phyloP scores from a whole-genome alignment of 2,888 invertebrate genomes.

The Polyommatus icarus region DNA sequence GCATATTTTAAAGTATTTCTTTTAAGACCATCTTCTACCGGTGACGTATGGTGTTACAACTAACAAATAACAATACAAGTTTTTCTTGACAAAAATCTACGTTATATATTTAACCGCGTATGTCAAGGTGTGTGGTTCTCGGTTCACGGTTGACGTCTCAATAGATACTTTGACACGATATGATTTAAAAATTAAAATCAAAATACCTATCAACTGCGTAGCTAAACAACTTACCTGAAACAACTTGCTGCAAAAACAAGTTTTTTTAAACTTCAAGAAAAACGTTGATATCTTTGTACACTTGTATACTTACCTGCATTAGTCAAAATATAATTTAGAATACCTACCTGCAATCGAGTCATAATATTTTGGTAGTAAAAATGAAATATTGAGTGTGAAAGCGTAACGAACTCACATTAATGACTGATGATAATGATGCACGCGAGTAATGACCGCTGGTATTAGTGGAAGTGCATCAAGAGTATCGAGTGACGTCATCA shows the following conservation, averaged over 20 bases:
- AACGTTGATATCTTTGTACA: too few species aligned
- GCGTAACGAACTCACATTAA: not conserved
- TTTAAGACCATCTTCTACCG: not conserved
- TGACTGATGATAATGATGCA: constrained; percentile 17
- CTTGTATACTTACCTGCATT: too few species aligned
- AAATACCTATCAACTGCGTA: too few species aligned
- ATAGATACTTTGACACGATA: not conserved
- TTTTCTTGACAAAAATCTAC: not conserved
- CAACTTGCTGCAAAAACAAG: too few species aligned
- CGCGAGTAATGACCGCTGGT: not conserved
- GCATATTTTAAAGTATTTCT: too few species aligned
- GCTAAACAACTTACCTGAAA: too few species aligned
- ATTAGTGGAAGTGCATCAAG: constrained; percentile 15
- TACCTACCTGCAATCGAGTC: not conserved
- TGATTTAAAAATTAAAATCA: not conserved
- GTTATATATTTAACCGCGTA: not conserved
- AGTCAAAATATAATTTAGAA: not conserved
- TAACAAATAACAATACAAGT: not conserved
- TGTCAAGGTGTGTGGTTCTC: not conserved
- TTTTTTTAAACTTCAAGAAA: too few species aligned
- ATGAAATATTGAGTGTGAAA: not conserved
- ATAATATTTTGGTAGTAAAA: not conserved
- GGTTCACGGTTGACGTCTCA: not conserved
- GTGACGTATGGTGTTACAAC: not conserved
- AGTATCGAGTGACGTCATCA: constrained; percentile 24